Conservation (phyloP, 2,797 vertebrate genomes). For the Melopsittacus undulatus region DNA sequence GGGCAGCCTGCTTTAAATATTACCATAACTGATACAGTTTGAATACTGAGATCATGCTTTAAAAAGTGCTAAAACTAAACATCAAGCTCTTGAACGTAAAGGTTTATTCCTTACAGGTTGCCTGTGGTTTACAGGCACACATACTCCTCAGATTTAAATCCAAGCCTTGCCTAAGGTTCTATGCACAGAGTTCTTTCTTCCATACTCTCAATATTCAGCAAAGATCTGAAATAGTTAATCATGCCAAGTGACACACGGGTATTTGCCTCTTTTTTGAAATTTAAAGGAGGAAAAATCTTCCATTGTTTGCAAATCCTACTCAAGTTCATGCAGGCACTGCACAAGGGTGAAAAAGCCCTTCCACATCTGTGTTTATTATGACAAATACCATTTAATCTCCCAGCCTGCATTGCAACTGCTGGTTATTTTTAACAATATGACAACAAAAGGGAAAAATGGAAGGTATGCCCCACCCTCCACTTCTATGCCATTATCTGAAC, state of each 20-base stretch:
- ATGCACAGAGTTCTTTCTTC: not conserved
- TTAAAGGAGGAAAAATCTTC: not conserved
- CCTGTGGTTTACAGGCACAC: not conserved
- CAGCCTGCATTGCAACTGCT: slow-evolving; percentile 64
- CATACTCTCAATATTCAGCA: not conserved
- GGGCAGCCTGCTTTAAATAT: not conserved
- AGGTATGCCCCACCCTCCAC: slow-evolving; percentile 64
- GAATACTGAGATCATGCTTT: not conserved
- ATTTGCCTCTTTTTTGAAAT: slow-evolving; percentile 6
- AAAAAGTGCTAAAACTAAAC: not conserved
- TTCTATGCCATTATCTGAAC: slow-evolving; percentile 75
- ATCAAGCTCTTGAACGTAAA: not conserved
- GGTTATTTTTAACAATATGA: slow-evolving; percentile 77
- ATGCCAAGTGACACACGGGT: not conserved
- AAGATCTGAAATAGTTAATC: slow-evolving; percentile 31
- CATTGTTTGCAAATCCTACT: slow-evolving; percentile 12
- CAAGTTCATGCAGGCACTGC: slow-evolving; percentile 83
- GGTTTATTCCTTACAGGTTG: not conserved
- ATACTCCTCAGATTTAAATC: not conserved
- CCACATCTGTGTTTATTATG: slow-evolving; percentile 79
- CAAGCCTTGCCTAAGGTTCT: not conserved
- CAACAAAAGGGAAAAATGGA: slow-evolving; percentile 68
- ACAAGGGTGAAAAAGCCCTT: slow-evolving; percentile 76
- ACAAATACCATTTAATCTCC: slow-evolving; percentile 76
- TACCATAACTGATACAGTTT: not conserved